Base-by-base conservation (phyloP, 2,888 invertebrate genomes). In the Heliothis peltigera region DNA sequence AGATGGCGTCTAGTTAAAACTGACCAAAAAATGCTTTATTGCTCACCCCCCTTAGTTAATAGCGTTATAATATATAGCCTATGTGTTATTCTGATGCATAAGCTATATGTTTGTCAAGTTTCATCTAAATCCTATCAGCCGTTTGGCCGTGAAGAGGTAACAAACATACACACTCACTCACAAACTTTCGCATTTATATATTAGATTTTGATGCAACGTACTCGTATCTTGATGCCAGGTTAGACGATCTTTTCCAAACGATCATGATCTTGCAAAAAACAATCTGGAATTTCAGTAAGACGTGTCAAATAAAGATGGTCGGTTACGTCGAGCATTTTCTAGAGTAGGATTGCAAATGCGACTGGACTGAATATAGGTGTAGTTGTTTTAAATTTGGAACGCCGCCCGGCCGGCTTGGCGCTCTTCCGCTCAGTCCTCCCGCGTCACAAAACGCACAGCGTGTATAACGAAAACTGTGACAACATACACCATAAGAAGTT, bases 361-460 rank as follows among this genome's bases (percentile, higher is more conserved):
- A 89, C 84, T 79, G 83, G 67, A 70, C 82, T 88, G 89, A 89
- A 90, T 87, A 84, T 91, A 89, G 89, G 86, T 88, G 88, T 89
- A 85, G 88, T 87, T 88, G 92, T 89, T 92, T 91, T 91, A 92
- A 89, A 87, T 91, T 94, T 95, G 94, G 95, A 93, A 84, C 92
- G 62, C 65, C 87, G 95, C 95, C 95, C 92, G 90, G 89, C 84
- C 82, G 79, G 88, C 83, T 89, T 85, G 87, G 88, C 90, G 88
- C 83, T 87, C 86, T 83, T 75, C 82, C 80, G 84, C 83, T 84
- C 89, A 89, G 91, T 92, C 83, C 83, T 79, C 80, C 79, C 80
- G 86, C 87, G 87, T 83, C 84, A 74, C 81, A 87, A 87, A 32
- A 87, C 85, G 83, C 83, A 84, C 81, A 79, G 81, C 79, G 85